Conservation (phyloP, 1,140 invertebrate genomes). For the Elymnias hypermnestra region DNA sequence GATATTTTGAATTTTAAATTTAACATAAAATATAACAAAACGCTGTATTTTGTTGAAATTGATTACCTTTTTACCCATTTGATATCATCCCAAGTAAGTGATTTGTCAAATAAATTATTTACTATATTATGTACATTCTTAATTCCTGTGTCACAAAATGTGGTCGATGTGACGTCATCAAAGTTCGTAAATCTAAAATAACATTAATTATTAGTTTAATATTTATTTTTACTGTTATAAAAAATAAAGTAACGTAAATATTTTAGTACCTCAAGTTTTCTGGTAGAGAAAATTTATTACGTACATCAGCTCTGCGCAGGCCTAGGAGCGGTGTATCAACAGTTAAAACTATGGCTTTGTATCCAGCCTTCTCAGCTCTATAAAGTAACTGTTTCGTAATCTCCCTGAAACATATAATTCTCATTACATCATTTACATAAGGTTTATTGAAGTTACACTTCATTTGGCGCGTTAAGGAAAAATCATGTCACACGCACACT, state of each 20-base stretch:
- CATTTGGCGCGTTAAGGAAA: too few species aligned
- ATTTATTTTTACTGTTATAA: too few species aligned
- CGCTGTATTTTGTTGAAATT: too few species aligned
- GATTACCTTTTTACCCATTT: slow-evolving; percentile 89
- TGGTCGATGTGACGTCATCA: too few species aligned
- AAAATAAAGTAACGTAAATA: too few species aligned
- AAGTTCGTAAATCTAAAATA: slow-evolving; percentile 82
- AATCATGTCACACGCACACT: too few species aligned
- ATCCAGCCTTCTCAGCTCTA: slow-evolving; percentile 89
- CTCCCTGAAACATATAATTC: too few species aligned
- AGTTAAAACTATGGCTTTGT: slow-evolving; percentile 91
- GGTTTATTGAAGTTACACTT: too few species aligned
- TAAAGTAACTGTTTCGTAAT: slow-evolving; percentile 84
- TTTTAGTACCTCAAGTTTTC: slow-evolving; percentile 81
- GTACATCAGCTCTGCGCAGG: slow-evolving; percentile 84
- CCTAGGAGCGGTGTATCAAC: slow-evolving; percentile 94
- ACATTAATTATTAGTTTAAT: background rate
- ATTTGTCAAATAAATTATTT: slow-evolving; percentile 84
- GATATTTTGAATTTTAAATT: too few species aligned
- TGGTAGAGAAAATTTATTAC: slow-evolving; percentile 92
- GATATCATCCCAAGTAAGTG: slow-evolving; percentile 90
- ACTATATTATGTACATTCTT: slow-evolving; percentile 85
- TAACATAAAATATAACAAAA: too few species aligned
- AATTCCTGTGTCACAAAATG: slow-evolving; percentile 77
- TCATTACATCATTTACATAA: too few species aligned